These are phyloP conservation scores for Caenorhabditis inopinata DNA, from an alignment of 1,140 invertebrate genomes.

Conservation along the genomic window DNA sequence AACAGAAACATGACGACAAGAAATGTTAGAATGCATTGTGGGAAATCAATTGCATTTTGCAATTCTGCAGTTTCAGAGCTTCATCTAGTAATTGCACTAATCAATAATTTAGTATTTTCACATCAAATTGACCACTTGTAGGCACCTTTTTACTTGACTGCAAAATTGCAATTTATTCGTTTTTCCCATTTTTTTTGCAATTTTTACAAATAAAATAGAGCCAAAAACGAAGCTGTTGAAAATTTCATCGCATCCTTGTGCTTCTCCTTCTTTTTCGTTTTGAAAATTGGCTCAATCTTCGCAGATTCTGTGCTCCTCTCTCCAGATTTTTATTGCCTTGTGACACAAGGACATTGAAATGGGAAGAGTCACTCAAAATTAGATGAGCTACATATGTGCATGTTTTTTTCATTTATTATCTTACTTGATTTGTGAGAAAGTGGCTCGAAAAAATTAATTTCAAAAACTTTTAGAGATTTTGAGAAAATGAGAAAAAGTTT, in stretches of 20 bases:
- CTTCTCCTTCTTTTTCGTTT: background rate
- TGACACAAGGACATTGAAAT: slow-evolving; percentile 21
- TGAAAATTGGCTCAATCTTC: slow-evolving; percentile 27
- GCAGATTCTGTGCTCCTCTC: background rate
- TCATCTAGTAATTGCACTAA: background rate
- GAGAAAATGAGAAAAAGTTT: too few species aligned
- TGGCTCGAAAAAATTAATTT: too few species aligned
- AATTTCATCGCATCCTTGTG: background rate
- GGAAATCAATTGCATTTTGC: too few species aligned
- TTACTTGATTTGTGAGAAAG: too few species aligned
- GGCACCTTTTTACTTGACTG: background rate
- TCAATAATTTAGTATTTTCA: slow-evolving; percentile 32
- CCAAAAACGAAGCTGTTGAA: background rate
- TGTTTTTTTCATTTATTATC: background rate
- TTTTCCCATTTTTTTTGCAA: background rate
- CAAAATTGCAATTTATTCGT: background rate
- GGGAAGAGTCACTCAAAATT: slow-evolving; percentile 23
- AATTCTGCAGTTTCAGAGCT: too few species aligned
- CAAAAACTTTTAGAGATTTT: too few species aligned
- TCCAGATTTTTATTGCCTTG: background rate
- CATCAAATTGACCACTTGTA: background rate
- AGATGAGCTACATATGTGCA: background rate
- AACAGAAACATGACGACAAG: too few species aligned
- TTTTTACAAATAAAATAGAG: too few species aligned
- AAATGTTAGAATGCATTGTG: too few species aligned